Conservation (phyloP, 2,113 vertebrate genomes). For the Cololabis saira region DNA sequence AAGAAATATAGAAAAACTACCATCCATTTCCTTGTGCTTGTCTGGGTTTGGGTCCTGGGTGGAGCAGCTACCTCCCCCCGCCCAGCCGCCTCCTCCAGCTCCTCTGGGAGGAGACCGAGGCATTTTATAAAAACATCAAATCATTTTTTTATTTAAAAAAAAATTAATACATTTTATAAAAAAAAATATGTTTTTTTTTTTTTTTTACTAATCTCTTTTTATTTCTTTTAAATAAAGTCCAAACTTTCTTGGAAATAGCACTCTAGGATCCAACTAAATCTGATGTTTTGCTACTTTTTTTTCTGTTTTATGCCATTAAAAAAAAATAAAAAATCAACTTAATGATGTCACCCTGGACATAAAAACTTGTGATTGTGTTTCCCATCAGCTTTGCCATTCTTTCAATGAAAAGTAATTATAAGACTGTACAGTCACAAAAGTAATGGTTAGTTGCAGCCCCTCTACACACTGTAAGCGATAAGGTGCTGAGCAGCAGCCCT, state of each 20-base stretch:
- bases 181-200: not conserved
- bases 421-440: conserved; percentile 25
- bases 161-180: no score
- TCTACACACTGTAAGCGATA: conserved; percentile 5
- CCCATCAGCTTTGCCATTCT: not conserved
- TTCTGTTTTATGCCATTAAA: conserved; percentile 28
- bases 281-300: conserved; percentile 38
- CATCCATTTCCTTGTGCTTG: no score
- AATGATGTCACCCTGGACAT: conserved; percentile 3
- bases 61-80: no score
- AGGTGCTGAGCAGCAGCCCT: conserved; percentile 17
- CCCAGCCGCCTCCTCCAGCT: no score
- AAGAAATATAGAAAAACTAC: no score
- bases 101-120: no score
- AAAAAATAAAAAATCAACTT: not conserved
- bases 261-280: not conserved
- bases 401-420: conserved; percentile 15
- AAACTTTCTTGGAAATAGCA: not conserved
- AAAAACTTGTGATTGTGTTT: conserved; percentile 4
- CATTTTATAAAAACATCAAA: no score
- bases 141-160: no score
- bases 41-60: no score
- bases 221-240: conserved; percentile 11
- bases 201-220: not conserved
- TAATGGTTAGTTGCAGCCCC: conserved; percentile 14